phyloP scores from a whole-genome alignment of 2,888 invertebrate species.

The Macrosiphum euphorbiae region DNA sequence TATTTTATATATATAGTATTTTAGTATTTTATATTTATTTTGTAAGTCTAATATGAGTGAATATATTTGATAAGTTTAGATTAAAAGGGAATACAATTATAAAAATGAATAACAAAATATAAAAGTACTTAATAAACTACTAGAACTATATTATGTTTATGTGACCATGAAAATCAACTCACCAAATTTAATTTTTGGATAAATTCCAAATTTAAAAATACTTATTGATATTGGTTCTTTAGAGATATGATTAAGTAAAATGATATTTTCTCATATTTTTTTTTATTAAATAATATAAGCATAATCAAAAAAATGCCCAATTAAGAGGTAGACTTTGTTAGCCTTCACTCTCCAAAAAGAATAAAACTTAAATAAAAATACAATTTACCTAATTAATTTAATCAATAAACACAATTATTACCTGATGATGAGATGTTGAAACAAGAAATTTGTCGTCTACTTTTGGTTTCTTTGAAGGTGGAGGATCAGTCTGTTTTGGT shows the following conservation, averaged over 20 bases:
- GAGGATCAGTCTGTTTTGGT: slow-evolving; percentile 41
- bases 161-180: slow-evolving; percentile 28
- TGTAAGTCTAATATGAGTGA: neutral
- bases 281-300: slow-evolving; percentile 3
- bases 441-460: slow-evolving; percentile 49
- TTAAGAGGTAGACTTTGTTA: neutral
- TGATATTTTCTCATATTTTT: neutral
- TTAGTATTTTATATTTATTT: too few species aligned
- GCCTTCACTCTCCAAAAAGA: neutral
- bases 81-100: neutral
- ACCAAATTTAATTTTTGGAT: neutral
- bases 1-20: neutral
- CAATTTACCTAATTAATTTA: neutral
- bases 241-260: neutral
- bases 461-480: slow-evolving; percentile 46
- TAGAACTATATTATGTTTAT: neutral
- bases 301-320: neutral
- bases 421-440: slow-evolving; percentile 57
- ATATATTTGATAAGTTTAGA: neutral
- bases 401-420: slow-evolving; percentile 26
- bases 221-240: neutral
- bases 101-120: slow-evolving; percentile 14
- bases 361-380: neutral
- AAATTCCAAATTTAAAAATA: slow-evolving; percentile 47
- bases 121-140: neutral